phyloP scores from a whole-genome alignment of 2,888 invertebrate genomes.

The Hydroisotoma schaefferi region DNA sequence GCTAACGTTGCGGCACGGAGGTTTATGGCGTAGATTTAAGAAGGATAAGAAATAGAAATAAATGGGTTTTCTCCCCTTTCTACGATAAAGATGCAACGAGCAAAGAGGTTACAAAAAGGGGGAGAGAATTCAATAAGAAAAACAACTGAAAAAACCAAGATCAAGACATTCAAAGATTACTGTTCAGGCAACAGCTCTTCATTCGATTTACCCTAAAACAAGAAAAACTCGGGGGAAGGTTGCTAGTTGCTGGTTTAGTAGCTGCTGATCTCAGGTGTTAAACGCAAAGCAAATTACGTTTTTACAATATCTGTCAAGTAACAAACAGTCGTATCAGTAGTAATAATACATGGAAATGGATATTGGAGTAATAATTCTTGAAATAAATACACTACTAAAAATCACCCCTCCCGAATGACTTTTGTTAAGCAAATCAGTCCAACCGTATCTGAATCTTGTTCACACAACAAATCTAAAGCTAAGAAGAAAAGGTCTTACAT shows the following conservation, averaged over 20 bases:
- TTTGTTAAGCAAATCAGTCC: too few species aligned
- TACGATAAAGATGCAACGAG: conserved; percentile 15
- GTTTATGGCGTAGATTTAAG: neutral
- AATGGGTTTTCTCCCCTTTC: conserved; percentile 2
- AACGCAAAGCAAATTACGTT: conserved; percentile 47
- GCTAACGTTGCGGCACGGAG: too few species aligned
- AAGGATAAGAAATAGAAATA: neutral
- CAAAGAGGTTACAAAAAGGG: conserved; percentile 17
- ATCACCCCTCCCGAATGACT: too few species aligned
- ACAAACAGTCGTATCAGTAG: conserved; percentile 25
- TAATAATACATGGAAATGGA: conserved; percentile 2
- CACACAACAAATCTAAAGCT: too few species aligned
- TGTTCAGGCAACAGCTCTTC: conserved; percentile 37
- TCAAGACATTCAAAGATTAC: conserved; percentile 41
- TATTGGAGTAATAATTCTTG: too few species aligned
- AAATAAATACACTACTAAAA: too few species aligned
- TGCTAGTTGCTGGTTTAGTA: too few species aligned
- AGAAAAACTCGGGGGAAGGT: conserved; percentile 40
- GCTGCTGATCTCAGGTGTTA: conserved; percentile 47
- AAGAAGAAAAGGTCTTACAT: too few species aligned
- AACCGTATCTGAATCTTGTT: too few species aligned
- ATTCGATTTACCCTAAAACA: conserved; percentile 38
- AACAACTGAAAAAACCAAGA: conserved; percentile 24
- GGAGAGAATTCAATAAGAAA: conserved; percentile 4
- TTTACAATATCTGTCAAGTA: conserved; percentile 43